A percentile compares a stretch with the other conserved stretches of the same genome.
Conservation (phyloP, 2,797 vertebrate genomes). For the Pelodytes ibericus region DNA sequence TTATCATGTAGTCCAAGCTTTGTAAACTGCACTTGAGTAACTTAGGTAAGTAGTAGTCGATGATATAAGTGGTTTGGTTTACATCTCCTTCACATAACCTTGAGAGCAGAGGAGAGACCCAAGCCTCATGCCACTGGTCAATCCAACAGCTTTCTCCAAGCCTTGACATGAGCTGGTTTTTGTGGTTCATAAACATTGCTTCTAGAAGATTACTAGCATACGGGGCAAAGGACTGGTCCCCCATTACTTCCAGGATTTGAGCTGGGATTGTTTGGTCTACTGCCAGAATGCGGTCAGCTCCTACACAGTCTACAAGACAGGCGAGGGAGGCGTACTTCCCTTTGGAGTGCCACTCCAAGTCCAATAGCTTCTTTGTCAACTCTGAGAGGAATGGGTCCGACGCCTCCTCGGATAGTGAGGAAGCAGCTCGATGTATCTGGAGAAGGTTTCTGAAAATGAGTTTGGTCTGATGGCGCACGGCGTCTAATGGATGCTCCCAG, state of each 20-base stretch:
- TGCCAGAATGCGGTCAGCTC: slow-evolving; percentile 77
- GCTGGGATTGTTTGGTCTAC: slow-evolving; percentile 80
- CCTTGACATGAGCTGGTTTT: slow-evolving; percentile 71
- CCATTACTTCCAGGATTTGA: slow-evolving; percentile 84
- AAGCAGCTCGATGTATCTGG: slow-evolving; percentile 74
- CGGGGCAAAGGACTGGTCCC: slow-evolving; percentile 88
- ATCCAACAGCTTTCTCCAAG: slow-evolving; percentile 71
- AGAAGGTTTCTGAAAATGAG: slow-evolving; percentile 88
- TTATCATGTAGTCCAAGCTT: slow-evolving; percentile 88
- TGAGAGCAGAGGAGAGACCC: slow-evolving; percentile 87
- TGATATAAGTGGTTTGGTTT: slow-evolving; percentile 88
- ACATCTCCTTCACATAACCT: slow-evolving; percentile 83
- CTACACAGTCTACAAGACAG: slow-evolving; percentile 86
- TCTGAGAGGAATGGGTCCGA: slow-evolving; percentile 77
- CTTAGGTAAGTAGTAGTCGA: slow-evolving; percentile 92
- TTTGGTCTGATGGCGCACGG: slow-evolving; percentile 89
- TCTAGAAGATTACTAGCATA: slow-evolving; percentile 92
- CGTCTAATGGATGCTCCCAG: slow-evolving; percentile 95
- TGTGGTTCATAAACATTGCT: slow-evolving; percentile 90
- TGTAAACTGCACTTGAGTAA: slow-evolving; percentile 86
- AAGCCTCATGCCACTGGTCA: slow-evolving; percentile 84
- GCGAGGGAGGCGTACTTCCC: slow-evolving; percentile 88
- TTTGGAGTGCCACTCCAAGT: slow-evolving; percentile 90
- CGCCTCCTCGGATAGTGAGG: slow-evolving; percentile 40
- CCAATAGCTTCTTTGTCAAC: slow-evolving; percentile 78